These are phyloP conservation scores for Adela reaumurella DNA, from an alignment of 2,888 invertebrate species.

Conservation along the genomic window DNA sequence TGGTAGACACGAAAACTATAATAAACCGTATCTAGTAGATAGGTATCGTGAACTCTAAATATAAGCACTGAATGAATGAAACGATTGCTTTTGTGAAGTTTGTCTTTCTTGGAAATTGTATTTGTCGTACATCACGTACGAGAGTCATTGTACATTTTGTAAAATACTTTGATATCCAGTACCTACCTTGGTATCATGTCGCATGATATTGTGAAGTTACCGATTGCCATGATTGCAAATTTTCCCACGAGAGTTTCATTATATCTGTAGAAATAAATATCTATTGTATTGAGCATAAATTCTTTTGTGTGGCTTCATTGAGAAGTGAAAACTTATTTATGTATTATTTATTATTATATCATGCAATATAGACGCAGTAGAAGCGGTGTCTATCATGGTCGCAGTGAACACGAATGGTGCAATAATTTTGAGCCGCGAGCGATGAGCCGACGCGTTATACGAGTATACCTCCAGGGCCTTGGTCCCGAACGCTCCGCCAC, in stretches of 20 bases:
- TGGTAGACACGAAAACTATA: slow-evolving; percentile 29
- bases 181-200: background rate
- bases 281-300: background rate
- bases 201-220: background rate
- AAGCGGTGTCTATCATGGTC: slow-evolving; percentile 1
- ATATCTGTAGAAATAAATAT: background rate
- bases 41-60: slow-evolving; percentile 1
- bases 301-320: background rate
- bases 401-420: background rate
- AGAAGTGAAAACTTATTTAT: background rate
- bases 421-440: background rate
- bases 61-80: slow-evolving; percentile 1
- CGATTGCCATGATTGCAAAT: background rate
- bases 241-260: background rate
- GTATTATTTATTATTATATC: no score
- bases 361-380: background rate
- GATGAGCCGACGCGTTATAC: no score
- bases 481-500: no score
- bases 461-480: no score
- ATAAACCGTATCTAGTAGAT: no score
- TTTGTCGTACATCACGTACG: background rate
- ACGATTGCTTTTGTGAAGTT: background rate
- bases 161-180: background rate
- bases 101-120: background rate
- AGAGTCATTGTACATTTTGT: background rate